Percentiles rank a stretch among this genome's conserved stretches.
These are phyloP conservation scores for Tiliqua scincoides DNA, from an alignment of 2,113 vertebrate species.

Conservation along the genomic window DNA sequence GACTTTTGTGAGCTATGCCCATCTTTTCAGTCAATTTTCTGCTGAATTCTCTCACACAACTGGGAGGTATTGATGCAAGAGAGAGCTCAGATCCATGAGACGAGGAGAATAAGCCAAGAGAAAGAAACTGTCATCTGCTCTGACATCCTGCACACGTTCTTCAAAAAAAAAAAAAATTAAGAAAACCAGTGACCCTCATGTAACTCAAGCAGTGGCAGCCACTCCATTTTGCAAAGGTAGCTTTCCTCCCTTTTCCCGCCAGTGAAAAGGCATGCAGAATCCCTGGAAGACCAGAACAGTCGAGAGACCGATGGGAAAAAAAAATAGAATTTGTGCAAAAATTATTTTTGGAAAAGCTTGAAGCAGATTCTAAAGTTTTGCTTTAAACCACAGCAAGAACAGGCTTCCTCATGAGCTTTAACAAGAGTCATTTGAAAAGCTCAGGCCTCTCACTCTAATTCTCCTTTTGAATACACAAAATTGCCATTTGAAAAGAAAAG, in stretches of 20 bases:
- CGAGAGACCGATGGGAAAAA: background rate
- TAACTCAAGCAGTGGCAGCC: slow-evolving; percentile 60
- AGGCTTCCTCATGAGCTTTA: slow-evolving; percentile 24
- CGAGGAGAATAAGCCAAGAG: slow-evolving; percentile 36
- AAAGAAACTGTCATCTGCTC: slow-evolving; percentile 68
- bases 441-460: background rate
- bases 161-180: slow-evolving; percentile 67
- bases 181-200: slow-evolving; percentile 66
- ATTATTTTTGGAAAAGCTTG: slow-evolving; percentile 39
- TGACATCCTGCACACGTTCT: slow-evolving; percentile 60
- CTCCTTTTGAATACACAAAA: slow-evolving; percentile 39
- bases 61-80: slow-evolving; percentile 45
- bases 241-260: slow-evolving; percentile 57
- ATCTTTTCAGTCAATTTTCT: background rate
- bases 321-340: slow-evolving; percentile 31
- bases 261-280: slow-evolving; percentile 65
- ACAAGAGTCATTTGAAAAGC: slow-evolving; percentile 34
- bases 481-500: background rate
- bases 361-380: slow-evolving; percentile 30
- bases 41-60: slow-evolving; percentile 10
- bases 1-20: background rate
- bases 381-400: slow-evolving; percentile 43
- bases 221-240: slow-evolving; percentile 66
- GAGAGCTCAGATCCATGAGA: slow-evolving; percentile 22
- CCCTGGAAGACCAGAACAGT: slow-evolving; percentile 49